Evolutionary conservation across 2,797 vertebrate genomes (phyloP).

Genomic region (Neomorphus geoffroyi): DNA sequence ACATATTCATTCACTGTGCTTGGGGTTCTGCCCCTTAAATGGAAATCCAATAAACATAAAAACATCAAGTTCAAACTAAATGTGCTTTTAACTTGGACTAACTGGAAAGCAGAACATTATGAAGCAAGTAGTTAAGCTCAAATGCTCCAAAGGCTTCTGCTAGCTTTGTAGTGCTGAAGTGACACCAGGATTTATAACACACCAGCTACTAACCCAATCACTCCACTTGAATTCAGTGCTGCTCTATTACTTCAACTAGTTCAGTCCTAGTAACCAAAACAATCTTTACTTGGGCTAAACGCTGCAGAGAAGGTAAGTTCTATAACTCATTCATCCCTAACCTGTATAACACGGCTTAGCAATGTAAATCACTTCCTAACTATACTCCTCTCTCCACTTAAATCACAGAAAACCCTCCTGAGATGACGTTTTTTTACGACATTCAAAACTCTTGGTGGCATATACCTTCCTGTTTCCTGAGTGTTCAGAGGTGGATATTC

Average conservation of each 20-base stretch:
- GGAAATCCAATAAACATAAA: neutral
- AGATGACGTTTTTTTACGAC: neutral
- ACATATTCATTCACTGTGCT: fast-evolving
- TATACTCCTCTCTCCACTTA: neutral
- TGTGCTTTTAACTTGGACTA: neutral
- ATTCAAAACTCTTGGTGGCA: neutral
- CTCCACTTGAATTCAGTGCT: neutral
- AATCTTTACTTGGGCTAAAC: neutral
- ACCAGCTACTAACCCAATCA: neutral
- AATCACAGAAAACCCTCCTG: neutral
- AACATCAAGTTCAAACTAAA: neutral
- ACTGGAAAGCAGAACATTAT: neutral
- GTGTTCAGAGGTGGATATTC: neutral
- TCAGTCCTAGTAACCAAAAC: neutral
- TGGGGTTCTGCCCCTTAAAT: neutral
- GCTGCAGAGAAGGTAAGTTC: neutral
- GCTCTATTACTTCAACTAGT: neutral
- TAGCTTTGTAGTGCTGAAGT: neutral
- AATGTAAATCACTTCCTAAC: neutral
- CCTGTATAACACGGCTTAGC: neutral
- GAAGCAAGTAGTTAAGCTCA: neutral
- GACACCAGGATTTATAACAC: neutral
- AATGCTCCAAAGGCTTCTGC: neutral
- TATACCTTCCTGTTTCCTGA: neutral
- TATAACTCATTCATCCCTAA: neutral